Evolutionary conservation across 2,888 invertebrate species (phyloP).

Genomic region (Leptopilina myrica): DNA sequence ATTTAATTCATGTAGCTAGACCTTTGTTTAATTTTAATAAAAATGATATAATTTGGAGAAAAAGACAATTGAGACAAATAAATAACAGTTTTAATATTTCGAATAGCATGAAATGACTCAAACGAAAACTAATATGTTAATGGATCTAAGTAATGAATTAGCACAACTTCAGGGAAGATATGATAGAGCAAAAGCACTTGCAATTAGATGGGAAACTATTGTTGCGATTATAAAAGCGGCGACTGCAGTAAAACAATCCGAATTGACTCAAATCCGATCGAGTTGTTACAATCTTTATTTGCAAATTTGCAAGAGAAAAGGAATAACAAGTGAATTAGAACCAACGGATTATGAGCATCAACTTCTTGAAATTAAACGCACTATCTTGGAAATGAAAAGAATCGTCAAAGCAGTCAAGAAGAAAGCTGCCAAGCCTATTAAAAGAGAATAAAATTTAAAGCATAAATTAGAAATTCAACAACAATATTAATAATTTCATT

Average conservation of each 20-base stretch:
- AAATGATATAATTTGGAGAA: no score
- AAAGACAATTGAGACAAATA: no score
- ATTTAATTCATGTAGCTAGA: no score
- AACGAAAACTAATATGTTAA: constrained; percentile 81
- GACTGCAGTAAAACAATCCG: constrained; percentile 78
- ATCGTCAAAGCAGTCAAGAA: constrained; percentile 71
- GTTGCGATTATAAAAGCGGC: constrained; percentile 81
- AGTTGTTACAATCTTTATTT: constrained; percentile 82
- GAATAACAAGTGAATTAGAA: constrained; percentile 72
- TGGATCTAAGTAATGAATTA: constrained; percentile 82
- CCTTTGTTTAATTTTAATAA: no score
- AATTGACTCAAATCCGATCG: constrained; percentile 67
- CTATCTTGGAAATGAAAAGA: constrained; percentile 78
- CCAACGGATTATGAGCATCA: constrained; percentile 80
- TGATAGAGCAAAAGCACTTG: constrained; percentile 80
- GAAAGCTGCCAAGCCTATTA: constrained; percentile 69
- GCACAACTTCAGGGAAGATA: constrained; percentile 81
- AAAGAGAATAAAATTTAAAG: constrained; percentile 62
- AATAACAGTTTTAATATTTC: no score
- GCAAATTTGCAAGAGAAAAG: constrained; percentile 81
- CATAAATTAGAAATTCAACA: not conserved
- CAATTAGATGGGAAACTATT: constrained; percentile 81
- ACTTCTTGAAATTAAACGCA: constrained; percentile 81
- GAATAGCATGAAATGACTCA: constrained; percentile 78
- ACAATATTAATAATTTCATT: no score